Base-by-base conservation (phyloP, 2,797 vertebrate species). In the Iguana delicatissima region DNA sequence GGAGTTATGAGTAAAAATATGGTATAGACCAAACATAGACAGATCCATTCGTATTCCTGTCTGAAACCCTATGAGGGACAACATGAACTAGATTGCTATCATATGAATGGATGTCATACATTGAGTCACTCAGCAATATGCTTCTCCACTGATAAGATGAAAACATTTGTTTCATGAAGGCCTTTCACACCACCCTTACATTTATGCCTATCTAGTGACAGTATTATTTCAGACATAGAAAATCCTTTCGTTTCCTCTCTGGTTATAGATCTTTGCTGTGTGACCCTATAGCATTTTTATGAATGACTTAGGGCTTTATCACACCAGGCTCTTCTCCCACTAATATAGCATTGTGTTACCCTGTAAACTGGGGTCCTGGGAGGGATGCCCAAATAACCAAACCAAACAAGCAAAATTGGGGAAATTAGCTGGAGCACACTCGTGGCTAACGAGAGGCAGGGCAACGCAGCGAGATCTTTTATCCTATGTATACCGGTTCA, bases 171-270 rank as follows among this genome's bases (percentile, higher is more conserved):
- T 88, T 88, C 62, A 5, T 0, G 1, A 14, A 0, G 12, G 22
- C 32, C 76, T 85, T 89, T 24, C 22, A 10, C 91, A 74, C 87
- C 8, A 50, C 38, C 0, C 0, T 80, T 89, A 4, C 59, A 6
- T 2, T 2, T 89, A 4, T 0, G 0, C 0, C 0, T 46, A 1
- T 64, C 82, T 69, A 50, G 59, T 42, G 86, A 69, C 32, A 67
- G 6, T 91, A 0, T 89, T 92, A 72, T 55, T 73, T 86, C 80
- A 92, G 88, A 0, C 22, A 16, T 7, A 69, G 80, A 29, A 64
- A 80, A 50, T 46, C 16, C 55, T 42, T 42, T 57, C 35, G 14
- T 52, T 6, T n/a, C 84, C 89, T 83, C 13, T 50, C 38, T 80
- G 32, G 80, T 91, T 69, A 52, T 62, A 69, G 0, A 0, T n/a